A percentile compares a stretch with the other conserved stretches of the same genome.
These are phyloP conservation scores for Poliocrania exsul DNA, from an alignment of 2,797 vertebrate species.

Conservation along the genomic window DNA sequence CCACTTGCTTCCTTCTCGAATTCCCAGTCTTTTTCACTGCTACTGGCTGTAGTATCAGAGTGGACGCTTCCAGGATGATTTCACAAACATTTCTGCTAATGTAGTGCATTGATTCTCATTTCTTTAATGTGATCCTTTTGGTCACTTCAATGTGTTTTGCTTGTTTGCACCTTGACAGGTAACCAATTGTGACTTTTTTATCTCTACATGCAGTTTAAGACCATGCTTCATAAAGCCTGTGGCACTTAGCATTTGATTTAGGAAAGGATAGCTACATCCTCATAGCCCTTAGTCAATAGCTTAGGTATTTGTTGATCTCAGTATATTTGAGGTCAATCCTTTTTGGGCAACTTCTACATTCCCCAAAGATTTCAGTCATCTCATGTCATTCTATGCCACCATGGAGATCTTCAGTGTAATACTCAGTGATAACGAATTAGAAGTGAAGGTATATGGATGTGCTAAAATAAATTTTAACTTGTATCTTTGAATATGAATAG, in stretches of 20 bases:
- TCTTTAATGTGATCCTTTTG: background rate
- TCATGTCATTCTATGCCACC: background rate
- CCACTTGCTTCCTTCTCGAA: background rate
- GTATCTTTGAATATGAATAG: background rate
- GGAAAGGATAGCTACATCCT: background rate
- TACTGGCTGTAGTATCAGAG: background rate
- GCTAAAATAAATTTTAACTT: background rate
- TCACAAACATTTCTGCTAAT: background rate
- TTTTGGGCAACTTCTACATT: background rate
- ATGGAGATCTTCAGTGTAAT: background rate
- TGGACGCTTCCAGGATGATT: background rate
- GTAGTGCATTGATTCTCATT: background rate
- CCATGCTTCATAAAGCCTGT: background rate
- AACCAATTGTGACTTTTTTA: background rate
- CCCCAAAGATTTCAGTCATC: background rate
- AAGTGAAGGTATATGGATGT: background rate
- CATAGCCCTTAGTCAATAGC: background rate
- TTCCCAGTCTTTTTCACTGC: background rate
- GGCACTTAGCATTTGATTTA: background rate
- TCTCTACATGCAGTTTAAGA: background rate
- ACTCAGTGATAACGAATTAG: background rate
- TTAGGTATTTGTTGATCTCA: background rate
- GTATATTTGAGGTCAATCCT: background rate
- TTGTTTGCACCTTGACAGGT: background rate
- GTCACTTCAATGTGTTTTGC: background rate